Evolutionary conservation across 2,888 invertebrate genomes (phyloP), one percentile per base, ranked within the genome.

Genomic region (Alloplasta piceator): DNA sequence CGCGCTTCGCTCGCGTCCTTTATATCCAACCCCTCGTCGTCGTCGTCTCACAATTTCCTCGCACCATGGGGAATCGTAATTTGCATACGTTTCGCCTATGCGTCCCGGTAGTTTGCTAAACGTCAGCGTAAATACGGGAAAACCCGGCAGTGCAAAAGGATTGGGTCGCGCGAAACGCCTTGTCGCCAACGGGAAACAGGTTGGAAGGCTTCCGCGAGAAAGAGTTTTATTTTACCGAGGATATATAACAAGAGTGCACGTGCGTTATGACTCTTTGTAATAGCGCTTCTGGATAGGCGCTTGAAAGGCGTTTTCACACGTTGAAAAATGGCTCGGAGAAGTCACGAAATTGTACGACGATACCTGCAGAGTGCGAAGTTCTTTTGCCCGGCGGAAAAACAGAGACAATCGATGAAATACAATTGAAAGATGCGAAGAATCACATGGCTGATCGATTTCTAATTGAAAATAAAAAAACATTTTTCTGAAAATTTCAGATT

Each of bases 41-140:
- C 26, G 26, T 26, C 26, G 26, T 26, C 63, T n/a, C 78, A 5
- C 60, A 12, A 76, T 41, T 43, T 56, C 38, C 67, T 66, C 50
- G 61, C 67, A 14, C 36, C 50, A 66, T 36, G 70, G 71, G 64
- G 64, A 73, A 66, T 36, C 64, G 73, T 46, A 48, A 58, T 36
- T 38, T n/a, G 14, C 16, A 56, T 43, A 14, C 14, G 12, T 39
- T 14, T 41, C 43, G 56, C 55, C 26, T 74, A 7, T 38, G 63
- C 70, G 68, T 52, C 43, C 36, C 50, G 73, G 64, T 64, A 70
- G 80, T 76, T 80, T 67, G 76, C 80, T 80, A 80, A 80, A 80
- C 80, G 80, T 80, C 80, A 76, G 76, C 80, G 76, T 80, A 76
- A 80, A 80, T 76, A 76, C 72, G 72, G 63, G 52, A 26, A 26